phyloP scores from a whole-genome alignment of 1,140 invertebrate genomes.

The Trichonephila clavipes region DNA sequence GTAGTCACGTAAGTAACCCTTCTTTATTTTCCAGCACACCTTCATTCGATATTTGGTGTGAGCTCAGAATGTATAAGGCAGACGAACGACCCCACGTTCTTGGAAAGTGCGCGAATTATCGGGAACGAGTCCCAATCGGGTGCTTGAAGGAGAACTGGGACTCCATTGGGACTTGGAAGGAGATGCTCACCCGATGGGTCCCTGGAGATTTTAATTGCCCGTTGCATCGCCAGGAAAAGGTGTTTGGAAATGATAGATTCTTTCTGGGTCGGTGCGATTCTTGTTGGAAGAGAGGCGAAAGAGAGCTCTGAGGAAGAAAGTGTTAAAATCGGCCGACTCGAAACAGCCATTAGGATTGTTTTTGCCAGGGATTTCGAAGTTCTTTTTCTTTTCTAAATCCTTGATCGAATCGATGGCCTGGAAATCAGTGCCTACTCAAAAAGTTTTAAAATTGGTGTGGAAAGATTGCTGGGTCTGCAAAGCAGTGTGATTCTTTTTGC shows the following conservation, averaged over 20 bases:
- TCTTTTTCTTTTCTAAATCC: not conserved
- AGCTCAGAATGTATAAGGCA: not conserved
- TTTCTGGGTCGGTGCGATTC: not conserved
- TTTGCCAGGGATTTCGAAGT: not conserved
- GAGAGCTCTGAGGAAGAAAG: not conserved
- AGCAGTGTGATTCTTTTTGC: no score
- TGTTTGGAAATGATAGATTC: slow-evolving; percentile 16
- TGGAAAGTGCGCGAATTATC: slow-evolving; percentile 52
- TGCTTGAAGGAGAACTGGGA: slow-evolving; percentile 16
- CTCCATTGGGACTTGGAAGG: not conserved
- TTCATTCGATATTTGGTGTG: not conserved
- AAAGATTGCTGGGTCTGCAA: no score
- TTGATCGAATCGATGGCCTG: not conserved
- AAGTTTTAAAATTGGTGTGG: not conserved
- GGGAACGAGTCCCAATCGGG: slow-evolving; percentile 59
- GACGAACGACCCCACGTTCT: slow-evolving; percentile 41
- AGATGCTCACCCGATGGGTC: slow-evolving; percentile 24
- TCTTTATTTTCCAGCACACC: not conserved
- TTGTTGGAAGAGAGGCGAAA: not conserved
- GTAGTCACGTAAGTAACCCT: slow-evolving; percentile 16
- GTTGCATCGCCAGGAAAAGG: slow-evolving; percentile 11
- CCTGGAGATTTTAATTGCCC: slow-evolving; percentile 45
- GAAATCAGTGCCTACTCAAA: not conserved
- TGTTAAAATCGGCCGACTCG: not conserved
- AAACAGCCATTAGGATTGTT: not conserved